These are phyloP conservation scores for Sparidentex hasta DNA, from an alignment of 2,797 vertebrate genomes.

Conservation along the genomic window DNA sequence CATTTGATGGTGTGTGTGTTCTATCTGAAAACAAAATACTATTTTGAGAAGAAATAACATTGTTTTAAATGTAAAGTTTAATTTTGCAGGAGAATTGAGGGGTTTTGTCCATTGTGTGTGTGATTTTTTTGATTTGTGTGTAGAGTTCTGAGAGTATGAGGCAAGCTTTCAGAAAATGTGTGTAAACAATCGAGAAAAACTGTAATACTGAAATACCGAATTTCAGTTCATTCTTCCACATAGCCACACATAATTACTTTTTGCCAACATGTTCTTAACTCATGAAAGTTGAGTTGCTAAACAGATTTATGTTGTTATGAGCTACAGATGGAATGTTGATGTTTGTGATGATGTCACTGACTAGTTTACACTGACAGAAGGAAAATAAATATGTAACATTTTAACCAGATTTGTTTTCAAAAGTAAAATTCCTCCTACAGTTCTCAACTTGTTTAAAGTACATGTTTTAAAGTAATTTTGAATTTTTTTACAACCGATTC, in stretches of 20 bases:
- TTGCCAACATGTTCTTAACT: conserved; percentile 5
- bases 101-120: too few species aligned
- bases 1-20: too few species aligned
- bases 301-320: conserved; percentile 24
- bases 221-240: not conserved
- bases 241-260: not conserved
- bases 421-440: not conserved
- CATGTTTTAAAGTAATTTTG: too few species aligned
- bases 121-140: too few species aligned
- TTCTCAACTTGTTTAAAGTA: not conserved
- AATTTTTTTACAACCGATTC: not conserved
- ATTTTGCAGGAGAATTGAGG: too few species aligned
- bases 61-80: too few species aligned
- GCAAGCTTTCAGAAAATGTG: too few species aligned
- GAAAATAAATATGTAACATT: not conserved
- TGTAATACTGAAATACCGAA: too few species aligned
- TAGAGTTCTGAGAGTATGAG: too few species aligned
- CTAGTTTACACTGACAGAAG: conserved; percentile 12
- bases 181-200: too few species aligned
- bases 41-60: too few species aligned
- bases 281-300: conserved; percentile 19
- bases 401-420: not conserved
- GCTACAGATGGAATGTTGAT: conserved; percentile 24
- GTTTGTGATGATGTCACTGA: conserved; percentile 11
- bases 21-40: too few species aligned